Base-by-base conservation (phyloP, 2,113 vertebrate genomes). In the Pongo pygmaeus region DNA sequence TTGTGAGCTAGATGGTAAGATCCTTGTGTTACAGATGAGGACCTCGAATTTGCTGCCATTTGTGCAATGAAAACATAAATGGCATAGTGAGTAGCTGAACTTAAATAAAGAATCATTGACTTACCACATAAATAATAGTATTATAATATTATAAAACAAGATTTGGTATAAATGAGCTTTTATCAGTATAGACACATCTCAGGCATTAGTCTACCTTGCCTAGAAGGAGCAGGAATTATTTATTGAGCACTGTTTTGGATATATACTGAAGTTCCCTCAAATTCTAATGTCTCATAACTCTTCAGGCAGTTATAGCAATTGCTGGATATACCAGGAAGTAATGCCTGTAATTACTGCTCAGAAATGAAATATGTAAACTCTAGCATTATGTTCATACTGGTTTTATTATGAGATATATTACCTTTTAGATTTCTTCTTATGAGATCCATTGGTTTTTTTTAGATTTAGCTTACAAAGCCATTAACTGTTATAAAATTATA, bases 381-480 rank as follows among this genome's bases (percentile, higher is more conserved):
- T 25, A 16, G 30, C 8, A 38, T 91, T 61, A 16, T 77, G 38
- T 57, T 96, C 13, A 23, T 57, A 16, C 18, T 84, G 75, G 77
- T 79, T 92, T 92, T 89, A 61, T 83, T 84, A 92, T 78, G 30
- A 64, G 50, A 64, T 40, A 57, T 3, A 27, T 94, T 88, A 67
- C 46, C 38, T 93, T 96, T 90, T 74, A 69, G 70, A 38, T 83
- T 93, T 88, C 77, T 84, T 94, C 86, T 85, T 43, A 55, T 69
- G 69, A 74, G 25, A 38, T 55, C 35, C 6, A 20, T n/a, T n/a
- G n/a, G n/a, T 61, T 84, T 27, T 38, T 90, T 94, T 35, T 35
- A 77, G 64, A 30, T 84, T 89, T 72, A 83, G 70, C 92, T 75
- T 80, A 59, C 35, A 91, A 86, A 94, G 38, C 70, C 32, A 79